Percentiles rank a stretch among this genome's conserved stretches.
phyloP scores from a whole-genome alignment of 2,888 invertebrate species.

The Allacma fusca region DNA sequence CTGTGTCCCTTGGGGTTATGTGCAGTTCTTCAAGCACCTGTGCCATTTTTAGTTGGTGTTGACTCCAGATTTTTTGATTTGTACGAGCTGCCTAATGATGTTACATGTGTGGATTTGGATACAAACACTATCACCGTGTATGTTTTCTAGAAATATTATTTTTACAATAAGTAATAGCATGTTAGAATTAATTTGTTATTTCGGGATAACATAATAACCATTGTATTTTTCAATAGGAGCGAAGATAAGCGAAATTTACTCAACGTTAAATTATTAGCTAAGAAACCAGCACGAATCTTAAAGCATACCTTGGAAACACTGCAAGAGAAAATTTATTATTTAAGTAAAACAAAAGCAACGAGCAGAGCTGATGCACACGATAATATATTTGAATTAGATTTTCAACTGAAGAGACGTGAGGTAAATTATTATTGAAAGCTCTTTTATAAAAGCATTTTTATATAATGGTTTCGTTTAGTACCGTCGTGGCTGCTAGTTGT shows the following conservation, averaged over 20 bases:
- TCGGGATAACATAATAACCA: too few relatives aligned
- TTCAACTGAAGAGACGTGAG: conserved; percentile 80
- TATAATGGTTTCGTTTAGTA: too few relatives aligned
- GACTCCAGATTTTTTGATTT: conserved; percentile 97
- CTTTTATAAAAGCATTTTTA: too few relatives aligned
- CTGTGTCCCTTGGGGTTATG: conserved; percentile 94
- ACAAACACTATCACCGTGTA: conserved; percentile 91
- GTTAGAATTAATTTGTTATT: conserved; percentile 4
- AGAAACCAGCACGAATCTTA: conserved; percentile 83
- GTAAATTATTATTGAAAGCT: conserved; percentile 65
- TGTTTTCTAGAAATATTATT: conserved; percentile 62
- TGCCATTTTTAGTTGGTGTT: conserved; percentile 96
- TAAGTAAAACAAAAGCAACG: conserved; percentile 53
- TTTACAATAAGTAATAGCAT: not conserved
- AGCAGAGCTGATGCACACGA: conserved; percentile 64
- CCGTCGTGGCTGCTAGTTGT: too few relatives aligned
- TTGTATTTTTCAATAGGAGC: conserved; percentile 72
- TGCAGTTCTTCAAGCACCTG: conserved; percentile 95
- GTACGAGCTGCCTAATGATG: conserved; percentile 94
- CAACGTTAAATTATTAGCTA: conserved; percentile 78
- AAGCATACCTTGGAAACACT: conserved; percentile 77
- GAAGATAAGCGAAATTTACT: conserved; percentile 85
- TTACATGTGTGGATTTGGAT: conserved; percentile 97
- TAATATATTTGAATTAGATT: conserved; percentile 78
- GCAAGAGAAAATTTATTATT: conserved; percentile 43